These are phyloP conservation scores for Eubasilissa splendida DNA, from an alignment of 2,888 invertebrate species.

Conservation along the genomic window DNA sequence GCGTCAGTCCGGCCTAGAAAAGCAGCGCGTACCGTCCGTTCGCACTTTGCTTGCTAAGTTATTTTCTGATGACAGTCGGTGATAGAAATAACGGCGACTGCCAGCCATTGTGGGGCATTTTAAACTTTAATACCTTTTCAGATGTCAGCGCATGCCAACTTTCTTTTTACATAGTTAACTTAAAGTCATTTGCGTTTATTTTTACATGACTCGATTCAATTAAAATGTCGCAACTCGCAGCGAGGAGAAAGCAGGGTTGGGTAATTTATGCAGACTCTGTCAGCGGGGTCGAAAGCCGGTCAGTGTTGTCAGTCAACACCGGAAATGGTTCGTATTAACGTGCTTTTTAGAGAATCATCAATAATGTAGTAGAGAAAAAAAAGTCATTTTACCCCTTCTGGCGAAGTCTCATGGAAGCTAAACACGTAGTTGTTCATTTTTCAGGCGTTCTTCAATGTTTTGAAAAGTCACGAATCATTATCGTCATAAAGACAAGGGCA, in stretches of 20 bases:
- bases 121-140: slow-evolving; percentile 32
- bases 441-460: too few species aligned
- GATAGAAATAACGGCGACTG: slow-evolving; percentile 30
- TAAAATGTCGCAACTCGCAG: slow-evolving; percentile 7
- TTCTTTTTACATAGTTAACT: neutral
- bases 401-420: too few species aligned
- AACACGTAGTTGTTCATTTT: too few species aligned
- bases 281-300: slow-evolving; percentile 9
- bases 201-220: slow-evolving; percentile 17
- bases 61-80: slow-evolving; percentile 41
- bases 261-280: slow-evolving; percentile 2
- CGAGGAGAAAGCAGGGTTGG: slow-evolving; percentile 9
- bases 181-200: neutral
- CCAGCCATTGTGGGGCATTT: slow-evolving; percentile 30
- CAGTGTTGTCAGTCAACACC: neutral
- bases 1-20: slow-evolving; percentile 50
- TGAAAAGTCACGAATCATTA: too few species aligned
- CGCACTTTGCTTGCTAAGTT: slow-evolving; percentile 47
- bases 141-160: slow-evolving; percentile 11
- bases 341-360: too few species aligned
- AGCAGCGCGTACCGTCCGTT: slow-evolving; percentile 42
- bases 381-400: too few species aligned
- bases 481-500: too few species aligned
- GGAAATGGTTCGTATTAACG: too few species aligned
- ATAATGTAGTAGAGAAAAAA: too few species aligned